Conservation (phyloP, 2,888 invertebrate species). For the Chrysolina oricalcia region DNA sequence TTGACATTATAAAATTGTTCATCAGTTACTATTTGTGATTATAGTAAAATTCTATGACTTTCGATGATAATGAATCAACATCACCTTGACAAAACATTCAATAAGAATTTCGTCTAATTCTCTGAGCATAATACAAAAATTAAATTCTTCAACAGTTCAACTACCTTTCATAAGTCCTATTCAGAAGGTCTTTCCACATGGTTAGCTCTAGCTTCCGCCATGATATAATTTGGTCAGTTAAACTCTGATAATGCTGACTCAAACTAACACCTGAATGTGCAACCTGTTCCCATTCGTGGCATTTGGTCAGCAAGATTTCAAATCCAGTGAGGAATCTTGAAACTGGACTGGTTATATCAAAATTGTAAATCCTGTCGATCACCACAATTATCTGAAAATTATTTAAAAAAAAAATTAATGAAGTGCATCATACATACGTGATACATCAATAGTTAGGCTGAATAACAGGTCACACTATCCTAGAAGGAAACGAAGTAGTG, state of each 20-base stretch:
- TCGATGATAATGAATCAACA: too few species aligned
- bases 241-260: constrained; percentile 79
- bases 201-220: constrained; percentile 94
- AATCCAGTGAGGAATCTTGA: constrained; percentile 92
- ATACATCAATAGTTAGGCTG: too few species aligned
- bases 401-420: neutral
- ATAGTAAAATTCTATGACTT: too few species aligned
- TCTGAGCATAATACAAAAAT: neutral
- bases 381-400: constrained; percentile 77
- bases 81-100: too few species aligned
- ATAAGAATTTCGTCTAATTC: too few species aligned
- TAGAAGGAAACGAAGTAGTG: too few species aligned
- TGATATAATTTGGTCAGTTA: constrained; percentile 87
- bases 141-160: neutral
- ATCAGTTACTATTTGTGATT: too few species aligned
- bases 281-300: constrained; percentile 94
- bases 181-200: constrained; percentile 90
- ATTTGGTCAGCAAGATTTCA: constrained; percentile 88
- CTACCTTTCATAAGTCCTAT: constrained; percentile 78
- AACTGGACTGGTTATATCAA: constrained; percentile 87
- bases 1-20: too few species aligned
- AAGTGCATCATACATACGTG: too few species aligned
- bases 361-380: constrained; percentile 78
- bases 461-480: too few species aligned
- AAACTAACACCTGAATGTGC: constrained; percentile 92